Percentiles rank a stretch among this genome's conserved stretches.
Evolutionary conservation across 2,113 vertebrate genomes (phyloP).

Genomic region (Donacobius atricapilla): DNA sequence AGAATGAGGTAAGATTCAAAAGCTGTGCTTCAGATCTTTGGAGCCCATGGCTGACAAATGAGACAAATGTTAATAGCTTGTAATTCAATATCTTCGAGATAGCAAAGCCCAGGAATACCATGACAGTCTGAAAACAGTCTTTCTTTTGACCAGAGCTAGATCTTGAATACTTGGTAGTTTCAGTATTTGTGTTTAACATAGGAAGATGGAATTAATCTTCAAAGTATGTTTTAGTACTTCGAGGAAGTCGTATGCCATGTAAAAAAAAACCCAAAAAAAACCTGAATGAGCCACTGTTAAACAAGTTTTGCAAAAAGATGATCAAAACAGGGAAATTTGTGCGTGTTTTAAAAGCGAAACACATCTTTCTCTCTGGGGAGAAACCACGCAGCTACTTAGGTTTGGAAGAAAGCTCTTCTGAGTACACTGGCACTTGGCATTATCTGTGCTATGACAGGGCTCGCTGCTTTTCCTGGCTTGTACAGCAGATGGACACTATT

Average conservation of each 20-base stretch:
- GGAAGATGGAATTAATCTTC: neutral
- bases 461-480: neutral
- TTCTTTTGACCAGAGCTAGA: neutral
- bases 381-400: neutral
- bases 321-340: neutral
- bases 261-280: neutral
- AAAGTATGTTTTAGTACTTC: neutral
- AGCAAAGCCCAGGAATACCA: neutral
- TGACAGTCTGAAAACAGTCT: neutral
- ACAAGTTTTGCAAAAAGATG: neutral
- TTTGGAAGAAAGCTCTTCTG: neutral
- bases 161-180: neutral
- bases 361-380: neutral
- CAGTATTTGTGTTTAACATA: neutral
- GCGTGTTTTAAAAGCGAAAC: neutral
- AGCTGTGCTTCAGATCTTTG: neutral
- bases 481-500: neutral
- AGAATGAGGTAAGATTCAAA: neutral
- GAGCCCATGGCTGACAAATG: neutral
- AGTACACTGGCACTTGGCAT: accelerated
- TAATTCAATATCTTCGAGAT: neutral
- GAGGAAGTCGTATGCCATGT: neutral
- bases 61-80: neutral
- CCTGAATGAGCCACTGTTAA: neutral
- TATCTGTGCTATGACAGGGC: neutral